Evolutionary conservation across 2,113 vertebrate species (phyloP), one percentile per base, ranked within the genome.

Genomic region (Alouatta palliata): DNA sequence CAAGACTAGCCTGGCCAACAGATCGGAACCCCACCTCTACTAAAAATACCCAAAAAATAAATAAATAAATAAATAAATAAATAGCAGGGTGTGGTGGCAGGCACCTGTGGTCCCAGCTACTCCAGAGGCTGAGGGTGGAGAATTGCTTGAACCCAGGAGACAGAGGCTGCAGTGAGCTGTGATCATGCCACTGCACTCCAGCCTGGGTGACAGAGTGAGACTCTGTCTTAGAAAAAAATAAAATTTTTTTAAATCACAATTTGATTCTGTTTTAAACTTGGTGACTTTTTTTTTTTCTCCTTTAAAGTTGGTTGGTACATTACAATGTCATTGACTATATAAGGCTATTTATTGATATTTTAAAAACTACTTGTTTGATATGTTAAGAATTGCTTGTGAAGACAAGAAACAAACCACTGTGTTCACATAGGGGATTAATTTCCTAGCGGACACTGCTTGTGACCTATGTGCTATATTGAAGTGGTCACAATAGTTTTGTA

Each of bases 331-430:
- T 27, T 94, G 17, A 52, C 32, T 93, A 19, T 97, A 25, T 95
- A 90, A 96, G n/a, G 30, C 47, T 37, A 61, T 54, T 79, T 77
- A 79, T 73, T 95, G 84, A 56, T 91, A 32, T 88, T 92, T 91
- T 66, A 27, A 37, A 90, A 87, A 88, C 30, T n/a, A 71, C 61
- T 75, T 94, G 68, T 75, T 95, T 94, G 30, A 71, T 95, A 27
- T 71, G n/a, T 87, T 93, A 95, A 87, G 66, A 86, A 88, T 95
- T 66, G 20, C 91, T 45, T 56, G 10, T 40, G 14, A 95, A 91
- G 43, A 80, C 45, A 82, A 93, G 68, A 96, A 96, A 88, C 73
- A 88, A 87, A 77, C 43, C 37, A 45, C 52, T 90, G 9, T 77
- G 6, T 93, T 96, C 47, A 79, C 61, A 64, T 43, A 80, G 61